Base-by-base conservation (phyloP, 37 sponge, comb jelly and placozoan genomes). In the Amphimedon queenslandica region DNA sequence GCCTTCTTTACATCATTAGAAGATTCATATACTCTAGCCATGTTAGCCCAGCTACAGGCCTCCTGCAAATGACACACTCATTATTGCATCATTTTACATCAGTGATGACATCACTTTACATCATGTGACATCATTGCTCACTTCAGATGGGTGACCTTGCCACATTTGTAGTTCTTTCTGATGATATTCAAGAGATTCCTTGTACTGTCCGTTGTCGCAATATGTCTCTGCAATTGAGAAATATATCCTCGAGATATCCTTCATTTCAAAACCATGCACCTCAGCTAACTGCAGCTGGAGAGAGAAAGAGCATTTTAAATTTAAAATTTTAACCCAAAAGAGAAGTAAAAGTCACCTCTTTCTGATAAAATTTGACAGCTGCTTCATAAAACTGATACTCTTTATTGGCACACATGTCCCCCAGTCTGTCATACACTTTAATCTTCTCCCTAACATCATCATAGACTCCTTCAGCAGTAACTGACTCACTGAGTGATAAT, bases 161-260 rank as follows among this genome's bases (percentile, higher is more conserved):
- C 75, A 78, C 21, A 78, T 29, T n/a, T 84, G 37, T 35, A 96
- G 83, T 35, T 96, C 97, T 60, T 70, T 84, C 58, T 93, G 58
- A 41, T 84, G 82, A 66, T 86, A 90, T 24, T 30, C 29, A 29
- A 88, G 67, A 38, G 97, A 93, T 33, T 81, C 64, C 1, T 73
- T 57, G 78, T 74, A 81, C 55, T 90, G 76, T 24, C 72, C 65
- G 39, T 73, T 63, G 79, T 93, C 94, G 0, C 51, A 41, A 66
- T 80, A 73, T 0, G 94, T 86, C 64, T 83, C 57, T 3, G 94
- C 94, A 40, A 94, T 37, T 8, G 94, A 94, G 34, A 79, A 71
- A 47, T 70, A 88, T 18, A 88, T 74, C 27, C 57, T 55, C 2
- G 84, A 79, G 11, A 82, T 64, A 29, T 78, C 75, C 70, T 76